Base-by-base conservation (phyloP, 2,113 vertebrate species). In the Corynorhinus townsendii region DNA sequence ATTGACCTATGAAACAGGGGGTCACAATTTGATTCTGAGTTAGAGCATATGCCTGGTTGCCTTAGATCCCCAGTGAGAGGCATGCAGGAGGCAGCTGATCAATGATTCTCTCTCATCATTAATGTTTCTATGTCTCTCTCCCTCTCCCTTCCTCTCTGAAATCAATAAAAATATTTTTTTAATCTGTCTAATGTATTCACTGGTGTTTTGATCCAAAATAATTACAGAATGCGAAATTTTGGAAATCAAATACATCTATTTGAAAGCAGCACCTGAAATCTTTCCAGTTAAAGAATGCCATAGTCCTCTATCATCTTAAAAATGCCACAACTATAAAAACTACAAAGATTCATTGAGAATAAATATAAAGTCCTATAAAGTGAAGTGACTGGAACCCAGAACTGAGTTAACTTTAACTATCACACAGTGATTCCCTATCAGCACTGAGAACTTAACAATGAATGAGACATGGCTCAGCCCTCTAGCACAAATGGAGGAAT, bases 131-230 rank as follows among this genome's bases (percentile, higher is more conserved):
- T 62, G 24, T 62, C 56, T 59, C 56, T 62, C 24, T 62, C 56
- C 56, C 56, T 62, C 56, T 62, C 24, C 11, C 56, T 62, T 62
- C 24, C 56, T 62, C 56, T 62, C 24, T 62, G 56, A 62, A 62
- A 62, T 62, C 56, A 62, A 62, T 62, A 62, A 62, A 62, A 28
- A 62, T 62, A 62, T 62, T 62, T 59, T 59, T 56, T 62, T 28
- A 62, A 62, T 62, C 56, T 77, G 4, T 71, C 59, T 62, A 75
- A 64, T 90, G 49, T 71, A 11, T 76, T 91, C 62, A 47, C 11
- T 86, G 26, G 90, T 84, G 16, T n/a, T 75, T 54, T 91, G 30
- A 91, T 40, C 52, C 35, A 86, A 93, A 95, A 80, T 95, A 81
- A 91, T 52, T 91, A 85, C 49, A 86, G 4, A 86, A 77, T 69